phyloP scores from a whole-genome alignment of 2,113 vertebrate genomes.

The Rhinichthys klamathensis region DNA sequence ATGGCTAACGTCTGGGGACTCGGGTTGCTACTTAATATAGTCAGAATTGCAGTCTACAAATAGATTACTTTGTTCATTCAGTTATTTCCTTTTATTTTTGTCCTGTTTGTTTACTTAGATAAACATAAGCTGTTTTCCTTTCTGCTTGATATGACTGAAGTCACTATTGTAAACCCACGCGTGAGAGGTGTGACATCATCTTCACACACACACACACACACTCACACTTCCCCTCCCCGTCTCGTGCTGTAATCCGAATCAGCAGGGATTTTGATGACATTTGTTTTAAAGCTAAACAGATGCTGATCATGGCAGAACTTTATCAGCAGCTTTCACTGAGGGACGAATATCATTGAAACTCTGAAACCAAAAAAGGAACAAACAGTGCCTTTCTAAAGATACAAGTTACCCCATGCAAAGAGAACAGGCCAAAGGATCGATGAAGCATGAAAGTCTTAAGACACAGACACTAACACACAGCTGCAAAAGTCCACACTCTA shows the following conservation, averaged over 20 bases:
- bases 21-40: neutral
- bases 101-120: neutral
- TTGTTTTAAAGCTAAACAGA: conserved; percentile 45
- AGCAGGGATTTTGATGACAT: conserved; percentile 29
- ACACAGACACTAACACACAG: neutral
- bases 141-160: neutral
- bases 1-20: no score
- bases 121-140: neutral
- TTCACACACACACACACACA: neutral
- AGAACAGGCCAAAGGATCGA: neutral
- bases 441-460: neutral
- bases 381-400: neutral
- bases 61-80: neutral
- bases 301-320: conserved; percentile 37
- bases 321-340: conserved; percentile 15
- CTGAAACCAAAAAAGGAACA: neutral
- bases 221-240: no score
- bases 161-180: neutral
- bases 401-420: neutral
- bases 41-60: neutral
- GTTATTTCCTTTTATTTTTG: neutral
- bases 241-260: conserved; percentile 26
- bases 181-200: neutral
- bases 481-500: neutral
- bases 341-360: neutral